Evolutionary conservation across 2,113 vertebrate genomes (phyloP).

Genomic region (Setophaga kirtlandii): DNA sequence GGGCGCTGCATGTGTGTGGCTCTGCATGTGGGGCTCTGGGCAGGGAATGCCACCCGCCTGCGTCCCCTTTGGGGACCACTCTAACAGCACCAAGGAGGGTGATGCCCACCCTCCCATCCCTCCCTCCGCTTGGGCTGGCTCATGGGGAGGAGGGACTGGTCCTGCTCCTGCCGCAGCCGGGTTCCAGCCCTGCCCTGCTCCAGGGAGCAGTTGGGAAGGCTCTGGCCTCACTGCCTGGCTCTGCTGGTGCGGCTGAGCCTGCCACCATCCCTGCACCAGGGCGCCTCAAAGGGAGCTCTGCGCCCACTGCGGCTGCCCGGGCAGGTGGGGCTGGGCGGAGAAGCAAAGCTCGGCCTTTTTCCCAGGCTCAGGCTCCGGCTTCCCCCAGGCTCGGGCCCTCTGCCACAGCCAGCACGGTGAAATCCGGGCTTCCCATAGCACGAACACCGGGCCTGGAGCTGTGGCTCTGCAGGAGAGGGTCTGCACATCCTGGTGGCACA

Average conservation of each 20-base stretch:
- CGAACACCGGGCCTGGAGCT: rapidly evolving
- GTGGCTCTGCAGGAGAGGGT: background rate
- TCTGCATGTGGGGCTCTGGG: slow-evolving; percentile 19
- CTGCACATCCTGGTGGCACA: rapidly evolving
- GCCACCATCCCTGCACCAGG: background rate
- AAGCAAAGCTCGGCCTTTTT: slow-evolving; percentile 7
- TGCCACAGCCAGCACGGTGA: rapidly evolving
- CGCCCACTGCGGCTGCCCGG: background rate
- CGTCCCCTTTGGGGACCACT: background rate
- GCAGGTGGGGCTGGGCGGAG: slow-evolving; percentile 14
- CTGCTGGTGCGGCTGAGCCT: background rate
- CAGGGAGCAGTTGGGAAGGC: background rate
- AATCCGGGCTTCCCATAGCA: background rate
- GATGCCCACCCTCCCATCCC: background rate
- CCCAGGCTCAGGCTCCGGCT: background rate
- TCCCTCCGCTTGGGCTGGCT: background rate
- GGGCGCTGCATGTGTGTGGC: background rate
- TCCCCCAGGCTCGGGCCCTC: background rate
- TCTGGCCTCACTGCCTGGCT: background rate
- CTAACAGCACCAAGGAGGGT: background rate
- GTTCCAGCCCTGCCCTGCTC: background rate
- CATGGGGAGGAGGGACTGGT: background rate
- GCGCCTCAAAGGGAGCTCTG: background rate
- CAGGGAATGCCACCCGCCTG: rapidly evolving
- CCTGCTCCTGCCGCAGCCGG: background rate